These are phyloP conservation scores for Malurus alboscapulatus DNA, from an alignment of 2,113 vertebrate species.

Conservation along the genomic window DNA sequence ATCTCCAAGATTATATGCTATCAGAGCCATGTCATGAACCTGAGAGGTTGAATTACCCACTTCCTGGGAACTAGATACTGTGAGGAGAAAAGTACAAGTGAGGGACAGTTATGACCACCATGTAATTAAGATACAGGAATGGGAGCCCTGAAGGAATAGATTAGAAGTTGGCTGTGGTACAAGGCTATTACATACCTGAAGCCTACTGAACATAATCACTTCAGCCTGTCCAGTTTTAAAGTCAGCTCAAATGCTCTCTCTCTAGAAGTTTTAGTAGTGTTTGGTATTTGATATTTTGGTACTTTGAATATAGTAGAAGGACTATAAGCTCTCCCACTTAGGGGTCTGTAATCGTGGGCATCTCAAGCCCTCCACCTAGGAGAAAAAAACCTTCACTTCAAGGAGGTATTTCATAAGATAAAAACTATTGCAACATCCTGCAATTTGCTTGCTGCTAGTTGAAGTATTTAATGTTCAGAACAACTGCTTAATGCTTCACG, in stretches of 20 bases:
- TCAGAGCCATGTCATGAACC: not conserved
- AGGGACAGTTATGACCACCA: not conserved
- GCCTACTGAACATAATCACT: not conserved
- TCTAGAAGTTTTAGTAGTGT: not conserved
- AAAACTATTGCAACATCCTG: not conserved
- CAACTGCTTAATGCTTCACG: not conserved
- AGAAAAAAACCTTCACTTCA: not conserved
- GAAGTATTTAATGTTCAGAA: not conserved
- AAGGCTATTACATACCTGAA: not conserved
- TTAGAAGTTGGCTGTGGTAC: not conserved
- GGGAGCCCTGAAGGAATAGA: not conserved
- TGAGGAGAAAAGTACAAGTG: not conserved
- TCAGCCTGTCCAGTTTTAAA: not conserved
- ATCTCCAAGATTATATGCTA: too few species aligned
- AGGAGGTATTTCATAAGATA: not conserved
- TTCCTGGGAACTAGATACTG: not conserved
- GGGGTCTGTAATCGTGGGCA: not conserved
- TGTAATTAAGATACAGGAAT: not conserved
- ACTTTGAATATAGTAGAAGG: not conserved
- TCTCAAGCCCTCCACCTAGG: not conserved
- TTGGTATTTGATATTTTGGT: not conserved
- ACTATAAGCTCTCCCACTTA: not conserved
- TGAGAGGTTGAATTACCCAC: not conserved
- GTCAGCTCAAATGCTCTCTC: not conserved
- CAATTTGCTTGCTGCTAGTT: not conserved